Conservation (phyloP, 2,888 invertebrate species). For the Conistra vaccinii region DNA sequence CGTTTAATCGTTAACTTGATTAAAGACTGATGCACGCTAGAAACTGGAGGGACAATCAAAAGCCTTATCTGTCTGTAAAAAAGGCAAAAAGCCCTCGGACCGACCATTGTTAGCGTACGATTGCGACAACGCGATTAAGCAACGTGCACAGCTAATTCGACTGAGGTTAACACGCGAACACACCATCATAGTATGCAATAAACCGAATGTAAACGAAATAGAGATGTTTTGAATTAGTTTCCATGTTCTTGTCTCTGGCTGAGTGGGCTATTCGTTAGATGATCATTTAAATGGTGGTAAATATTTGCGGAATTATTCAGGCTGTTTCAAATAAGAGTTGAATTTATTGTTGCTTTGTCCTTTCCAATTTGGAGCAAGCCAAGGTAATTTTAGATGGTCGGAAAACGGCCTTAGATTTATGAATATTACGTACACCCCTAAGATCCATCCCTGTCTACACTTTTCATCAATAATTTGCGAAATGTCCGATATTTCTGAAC, state of each 20-base stretch:
- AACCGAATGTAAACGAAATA: slow-evolving; percentile 74
- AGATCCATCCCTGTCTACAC: slow-evolving; percentile 20
- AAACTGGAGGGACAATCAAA: slow-evolving; percentile 77
- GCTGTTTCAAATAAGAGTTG: slow-evolving; percentile 13
- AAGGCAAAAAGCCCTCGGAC: slow-evolving; percentile 75
- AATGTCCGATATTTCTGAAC: slow-evolving; percentile 25
- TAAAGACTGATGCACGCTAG: slow-evolving; percentile 78
- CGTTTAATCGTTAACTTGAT: slow-evolving; percentile 69
- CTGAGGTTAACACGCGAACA: slow-evolving; percentile 80
- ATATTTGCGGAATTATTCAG: slow-evolving; percentile 44
- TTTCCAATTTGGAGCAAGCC: slow-evolving; percentile 34
- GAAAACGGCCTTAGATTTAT: slow-evolving; percentile 18
- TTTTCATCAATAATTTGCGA: slow-evolving; percentile 39
- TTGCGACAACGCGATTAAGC: slow-evolving; percentile 82
- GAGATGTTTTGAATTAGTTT: slow-evolving; percentile 73
- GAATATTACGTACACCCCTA: slow-evolving; percentile 36
- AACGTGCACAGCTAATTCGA: slow-evolving; percentile 81
- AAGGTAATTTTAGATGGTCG: slow-evolving; percentile 15
- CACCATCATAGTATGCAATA: slow-evolving; percentile 77
- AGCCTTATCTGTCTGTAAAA: slow-evolving; percentile 78
- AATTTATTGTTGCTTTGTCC: slow-evolving; percentile 34
- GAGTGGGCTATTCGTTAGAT: slow-evolving; percentile 39
- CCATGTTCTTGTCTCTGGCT: slow-evolving; percentile 44
- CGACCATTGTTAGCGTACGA: slow-evolving; percentile 81
- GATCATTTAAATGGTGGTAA: slow-evolving; percentile 39